Base-by-base conservation (phyloP, 2,113 vertebrate species). In the Aptenodytes patagonicus region DNA sequence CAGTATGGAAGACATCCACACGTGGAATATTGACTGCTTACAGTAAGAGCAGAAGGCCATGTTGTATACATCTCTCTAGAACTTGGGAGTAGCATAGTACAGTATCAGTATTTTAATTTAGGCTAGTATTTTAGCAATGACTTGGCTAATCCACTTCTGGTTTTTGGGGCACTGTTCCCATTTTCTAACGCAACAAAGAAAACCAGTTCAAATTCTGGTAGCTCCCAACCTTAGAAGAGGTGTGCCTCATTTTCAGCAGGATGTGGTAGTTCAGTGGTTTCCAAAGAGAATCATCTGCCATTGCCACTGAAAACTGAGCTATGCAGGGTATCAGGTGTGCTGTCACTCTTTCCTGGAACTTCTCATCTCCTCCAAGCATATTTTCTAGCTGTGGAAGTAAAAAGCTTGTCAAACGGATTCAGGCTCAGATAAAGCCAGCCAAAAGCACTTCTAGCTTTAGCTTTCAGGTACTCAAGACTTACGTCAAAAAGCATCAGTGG, bases 201-300 rank as follows among this genome's bases (percentile, higher is more conserved):
- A 86, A 55, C 9, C 34, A 52, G 17, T 78, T 51, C 6, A 32
- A 34, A 66, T 32, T 52, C 24, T 69, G n/a, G 17, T 14, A 18
- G 58, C 9, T 64, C 60, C 97, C 64, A 91, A 99, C 99, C 99
- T 99, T 98, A 66, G 99, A 65, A 16, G 99, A 98, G 3, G 65
- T 46, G 96, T 99, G 99, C 60, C 99, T 98, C 17, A 98, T 99
- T 98, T 99, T 99, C 38, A 99, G 97, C 32, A 99, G 98, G 92
- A 99, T 97, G 94, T 99, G 99, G 95, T 99, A 99, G 98, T 99
- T 99, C 17, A 99, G 98, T 9, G 98, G 98, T 89, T 99, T 99
- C 99, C 99, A 99, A 51, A 99, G 98, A 3, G 99, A 98, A 94
- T 99, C 99, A 16, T 99, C 99, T 5, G 98, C 98, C 98, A 99